phyloP scores from a whole-genome alignment of 2,888 invertebrate species.

The Stramonita haemastoma region DNA sequence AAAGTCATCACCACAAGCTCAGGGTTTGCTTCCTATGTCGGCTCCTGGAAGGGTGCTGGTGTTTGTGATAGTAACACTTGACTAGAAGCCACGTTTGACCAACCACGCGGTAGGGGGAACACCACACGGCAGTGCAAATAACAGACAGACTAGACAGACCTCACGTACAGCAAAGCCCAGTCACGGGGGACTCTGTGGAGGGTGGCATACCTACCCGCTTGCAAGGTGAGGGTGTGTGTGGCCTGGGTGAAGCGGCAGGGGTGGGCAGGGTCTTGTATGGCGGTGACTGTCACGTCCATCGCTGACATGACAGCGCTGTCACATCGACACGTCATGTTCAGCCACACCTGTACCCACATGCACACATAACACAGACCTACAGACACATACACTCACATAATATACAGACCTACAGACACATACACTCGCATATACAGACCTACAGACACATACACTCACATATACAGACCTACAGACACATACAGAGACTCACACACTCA shows the following conservation, averaged over 20 bases:
- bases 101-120: too few relatives aligned
- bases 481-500: constrained; percentile 1
- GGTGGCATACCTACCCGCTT: not conserved
- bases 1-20: too few relatives aligned
- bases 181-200: too few relatives aligned
- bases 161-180: too few relatives aligned
- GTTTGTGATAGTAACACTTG: too few relatives aligned
- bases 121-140: too few relatives aligned
- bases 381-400: not conserved
- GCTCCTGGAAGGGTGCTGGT: too few relatives aligned
- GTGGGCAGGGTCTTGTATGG: not conserved
- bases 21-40: too few relatives aligned
- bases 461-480: not conserved
- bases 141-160: too few relatives aligned
- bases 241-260: not conserved
- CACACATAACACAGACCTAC: not conserved
- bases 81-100: too few relatives aligned
- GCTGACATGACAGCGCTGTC: not conserved
- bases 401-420: not conserved
- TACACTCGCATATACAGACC: too few relatives aligned
- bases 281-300: not conserved
- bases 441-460: not conserved
- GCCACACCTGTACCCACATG: not conserved
- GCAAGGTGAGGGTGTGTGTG: not conserved
- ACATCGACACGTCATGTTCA: not conserved